Percentiles rank a stretch among this genome's conserved stretches.
phyloP scores from a whole-genome alignment of 2,888 invertebrate genomes.

The Tachina grossa region DNA sequence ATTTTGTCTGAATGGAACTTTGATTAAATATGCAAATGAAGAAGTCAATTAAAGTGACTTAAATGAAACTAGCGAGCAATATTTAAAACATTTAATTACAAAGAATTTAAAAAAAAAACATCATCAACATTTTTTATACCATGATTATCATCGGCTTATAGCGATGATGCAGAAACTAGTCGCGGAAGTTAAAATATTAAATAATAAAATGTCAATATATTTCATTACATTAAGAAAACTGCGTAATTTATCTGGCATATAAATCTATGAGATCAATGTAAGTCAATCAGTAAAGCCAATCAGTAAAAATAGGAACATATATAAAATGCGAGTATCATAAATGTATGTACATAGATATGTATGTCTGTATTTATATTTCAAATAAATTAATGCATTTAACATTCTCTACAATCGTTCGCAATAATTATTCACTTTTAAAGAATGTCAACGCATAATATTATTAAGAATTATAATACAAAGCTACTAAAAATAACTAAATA shows the following conservation, averaged over 20 bases:
- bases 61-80: too few relatives aligned
- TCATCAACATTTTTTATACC: background rate
- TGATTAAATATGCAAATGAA: too few relatives aligned
- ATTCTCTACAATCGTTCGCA: conserved; percentile 32
- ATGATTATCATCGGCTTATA: too few relatives aligned
- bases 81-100: background rate
- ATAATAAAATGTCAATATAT: conserved; percentile 46
- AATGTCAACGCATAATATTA: conserved; percentile 58
- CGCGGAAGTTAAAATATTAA: conserved; percentile 37
- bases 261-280: conserved; percentile 40
- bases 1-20: too few relatives aligned
- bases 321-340: background rate
- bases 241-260: conserved; percentile 53
- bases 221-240: conserved; percentile 18
- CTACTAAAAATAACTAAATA: conserved; percentile 55
- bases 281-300: too few relatives aligned
- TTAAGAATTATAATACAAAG: conserved; percentile 43
- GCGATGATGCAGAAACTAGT: conserved; percentile 10
- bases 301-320: background rate
- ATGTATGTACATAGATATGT: background rate
- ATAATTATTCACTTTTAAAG: conserved; percentile 57
- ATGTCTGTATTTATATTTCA: conserved; percentile 24
- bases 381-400: conserved; percentile 45
- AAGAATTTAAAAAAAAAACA: background rate
- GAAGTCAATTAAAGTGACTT: too few relatives aligned